Base-by-base conservation (phyloP, 1,140 invertebrate species). In the Aricia agestis region DNA sequence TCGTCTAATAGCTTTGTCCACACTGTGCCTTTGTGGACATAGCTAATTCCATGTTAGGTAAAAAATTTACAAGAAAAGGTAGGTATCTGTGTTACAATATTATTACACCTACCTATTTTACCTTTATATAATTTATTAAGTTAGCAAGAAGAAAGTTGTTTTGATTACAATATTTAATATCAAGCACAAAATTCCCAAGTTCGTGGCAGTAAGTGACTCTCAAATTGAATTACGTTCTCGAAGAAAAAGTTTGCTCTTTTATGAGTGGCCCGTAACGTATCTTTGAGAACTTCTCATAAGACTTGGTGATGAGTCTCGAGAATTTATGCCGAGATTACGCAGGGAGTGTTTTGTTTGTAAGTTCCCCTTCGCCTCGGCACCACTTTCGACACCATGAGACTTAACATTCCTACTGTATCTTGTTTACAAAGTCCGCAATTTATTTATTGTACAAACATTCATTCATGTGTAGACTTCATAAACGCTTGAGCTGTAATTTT, bases 231-330 rank as follows among this genome's bases (percentile, higher is more conserved):
- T 52, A 52, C 45, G 45, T 9, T 36, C 36, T 36, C 6, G 5
- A 52, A 52, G 45, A 52, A 52, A 15, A 52, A 52, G 45, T 13
- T 13, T 52, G 45, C 13, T 52, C 45, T 52, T 52, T 52, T 52
- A 52, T 52, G 45, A 52, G 45, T 52, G 45, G 45, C 45, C 45
- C 45, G 45, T 52, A 52, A 52, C 45, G 45, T 52, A 52, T 13
- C 45, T 52, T 52, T 52, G 45, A 52, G 45, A 63, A 63, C 59
- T 63, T 63, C 19, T 63, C 17, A 19, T 63, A 63, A 19, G 59
- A 63, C 18, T 63, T 63, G 2, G 59, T 19, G 17, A 63, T 19
- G 19, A 63, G 59, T 59, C 15, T 18, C 17, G 7, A 25, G 18
- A 63, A 25, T 63, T 63, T 63, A 11, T 19, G 18, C 59, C 11